Evolutionary conservation across 2,888 invertebrate species (phyloP).

Genomic region (Heliconius cydno): DNA sequence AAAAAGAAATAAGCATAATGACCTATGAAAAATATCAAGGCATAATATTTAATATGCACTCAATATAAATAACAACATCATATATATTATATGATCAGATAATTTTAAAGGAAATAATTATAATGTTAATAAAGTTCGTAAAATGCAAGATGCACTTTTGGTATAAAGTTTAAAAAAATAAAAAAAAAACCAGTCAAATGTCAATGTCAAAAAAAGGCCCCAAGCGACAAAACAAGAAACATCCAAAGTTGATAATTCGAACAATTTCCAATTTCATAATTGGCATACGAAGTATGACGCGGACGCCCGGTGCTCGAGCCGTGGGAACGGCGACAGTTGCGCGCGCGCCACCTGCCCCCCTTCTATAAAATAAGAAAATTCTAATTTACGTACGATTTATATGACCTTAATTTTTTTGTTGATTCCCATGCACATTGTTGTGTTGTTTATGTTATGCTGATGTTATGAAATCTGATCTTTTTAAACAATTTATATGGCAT

Average conservation of each 20-base stretch:
- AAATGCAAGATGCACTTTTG: background rate
- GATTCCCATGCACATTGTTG: slow-evolving; percentile 42
- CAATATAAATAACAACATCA: background rate
- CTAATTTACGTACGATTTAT: slow-evolving; percentile 71
- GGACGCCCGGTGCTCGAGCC: slow-evolving; percentile 74
- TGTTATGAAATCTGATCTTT: slow-evolving; percentile 13
- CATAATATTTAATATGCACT: background rate
- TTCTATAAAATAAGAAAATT: slow-evolving; percentile 75
- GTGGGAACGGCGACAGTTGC: slow-evolving; percentile 82
- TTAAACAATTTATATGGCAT: background rate
- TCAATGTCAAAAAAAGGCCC: slow-evolving; percentile 24
- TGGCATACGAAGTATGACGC: slow-evolving; percentile 67
- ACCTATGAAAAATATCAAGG: background rate
- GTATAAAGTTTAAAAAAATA: background rate
- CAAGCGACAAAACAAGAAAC: slow-evolving; percentile 29
- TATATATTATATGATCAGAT: background rate
- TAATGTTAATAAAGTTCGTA: slow-evolving; percentile 8
- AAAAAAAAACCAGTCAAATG: slow-evolving; percentile 7
- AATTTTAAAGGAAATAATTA: background rate
- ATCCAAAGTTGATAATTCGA: slow-evolving; percentile 42
- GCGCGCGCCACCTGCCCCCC: slow-evolving; percentile 71
- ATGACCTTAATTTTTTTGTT: slow-evolving; percentile 66
- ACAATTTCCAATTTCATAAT: slow-evolving; percentile 66
- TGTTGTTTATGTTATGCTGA: slow-evolving; percentile 24
- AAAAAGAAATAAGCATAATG: background rate